Evolutionary conservation across 2,888 invertebrate genomes (phyloP), one percentile per base, ranked within the genome.

Genomic region (Pecten maximus): DNA sequence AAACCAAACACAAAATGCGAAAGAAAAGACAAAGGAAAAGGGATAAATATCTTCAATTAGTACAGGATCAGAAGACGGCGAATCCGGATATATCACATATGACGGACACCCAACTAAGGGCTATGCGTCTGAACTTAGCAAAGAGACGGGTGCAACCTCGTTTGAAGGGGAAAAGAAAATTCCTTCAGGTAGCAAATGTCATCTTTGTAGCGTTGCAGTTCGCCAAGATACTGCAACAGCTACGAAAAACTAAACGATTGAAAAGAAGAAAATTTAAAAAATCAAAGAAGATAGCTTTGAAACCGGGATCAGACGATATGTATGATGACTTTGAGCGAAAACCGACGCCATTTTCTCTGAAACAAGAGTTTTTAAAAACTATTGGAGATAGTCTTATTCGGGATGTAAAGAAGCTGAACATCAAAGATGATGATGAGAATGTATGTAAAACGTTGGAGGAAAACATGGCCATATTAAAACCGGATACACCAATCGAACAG

Each of bases 1-100:
- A 91, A 87, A 92, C 93, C 1, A 93, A 93, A 88, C 93, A 93
- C 87, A 93, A 93, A 88, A 89, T 93, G 92, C 89, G 86, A 28
- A 93, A 92, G 89, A 93, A 93, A 89, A 92, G 93, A 6, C 88
- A 91, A 54, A 90, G 92, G 44, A 93, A 93, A 87, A 88, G 91
- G 87, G 89, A 93, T 86, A 91, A 91, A 19, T 93, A 91, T 87
- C 90, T 88, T 28, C 88, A 90, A 86, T 48, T 89, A 48, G n/a
- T 50, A 28, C 16, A 44, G 16, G 4, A 87, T 3, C 50, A 90
- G 40, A 90, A 60, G 40, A 88, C 88, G 12, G 87, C 60, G 0
- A 88, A 40, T 12, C 88, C 74, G 0, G 88, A 89, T 23, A 90
- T 89, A 16, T 39, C 48, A 2, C 40, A 23, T 3, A 40, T 93